Base-by-base conservation (phyloP, 2,113 vertebrate species). In the Passer domesticus region DNA sequence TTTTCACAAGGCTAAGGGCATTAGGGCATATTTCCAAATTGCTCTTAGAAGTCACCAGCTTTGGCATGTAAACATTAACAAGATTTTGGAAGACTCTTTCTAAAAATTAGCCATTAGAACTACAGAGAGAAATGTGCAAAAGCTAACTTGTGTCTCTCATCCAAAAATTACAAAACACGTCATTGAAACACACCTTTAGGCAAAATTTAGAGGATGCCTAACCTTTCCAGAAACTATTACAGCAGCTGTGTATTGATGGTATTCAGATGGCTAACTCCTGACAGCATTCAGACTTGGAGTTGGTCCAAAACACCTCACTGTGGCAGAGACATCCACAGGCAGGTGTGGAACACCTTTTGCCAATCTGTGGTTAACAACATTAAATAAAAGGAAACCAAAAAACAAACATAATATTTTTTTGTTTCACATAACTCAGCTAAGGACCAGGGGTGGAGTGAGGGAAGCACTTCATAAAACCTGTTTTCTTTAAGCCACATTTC, bases 171-270 rank as follows among this genome's bases (percentile, higher is more conserved):
- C 86, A 81, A 72, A 89, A 53, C 28, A 84, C 58, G 33, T 93
- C n/a, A 63, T 78, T 93, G 86, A 60, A 92, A 92, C 49, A 64
- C 60, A 96, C 62, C 69, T 95, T 87, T 35, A 70, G n/a, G 93
- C 67, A 95, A 80, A 89, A 85, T 58, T 74, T 50, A 74, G 55
- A 88, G 75, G 88, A 86, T 80, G 66, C 19, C 30, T 93, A 78
- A 81, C 47, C 58, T 94, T 96, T 87, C 89, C 80, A 96, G 64
- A 83, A 94, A 63, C 92, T 81, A 62, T 83, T 94, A 95, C 94
- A 96, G 63, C 56, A 92, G 39, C 44, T 81, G 91, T 87, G 33
- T 63, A 77, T 35, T 85, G 84, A 92, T 86, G 79, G 50, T 25
- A 85, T 87, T 87, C 87, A 95, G 78, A 83, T 83, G 91, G 59